Evolutionary conservation across 1,140 invertebrate genomes (phyloP).

Genomic region (Aculops lycopersici): DNA sequence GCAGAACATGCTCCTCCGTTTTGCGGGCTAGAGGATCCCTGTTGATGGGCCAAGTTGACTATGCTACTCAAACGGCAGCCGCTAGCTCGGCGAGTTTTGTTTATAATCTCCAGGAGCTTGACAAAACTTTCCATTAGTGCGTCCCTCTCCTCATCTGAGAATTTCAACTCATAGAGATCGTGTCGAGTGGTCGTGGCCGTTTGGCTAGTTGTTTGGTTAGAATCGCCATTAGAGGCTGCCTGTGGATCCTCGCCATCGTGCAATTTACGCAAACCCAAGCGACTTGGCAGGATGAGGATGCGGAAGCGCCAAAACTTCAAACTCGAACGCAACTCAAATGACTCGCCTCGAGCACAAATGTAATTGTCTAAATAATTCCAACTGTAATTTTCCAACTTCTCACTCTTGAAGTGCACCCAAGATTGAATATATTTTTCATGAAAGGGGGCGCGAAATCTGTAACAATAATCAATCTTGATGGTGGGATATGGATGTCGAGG

Average conservation of each 20-base stretch:
- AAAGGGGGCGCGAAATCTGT: constrained; percentile 67
- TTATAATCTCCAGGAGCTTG: constrained; percentile 49
- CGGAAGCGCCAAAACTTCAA: constrained; percentile 81
- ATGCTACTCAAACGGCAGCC: no score
- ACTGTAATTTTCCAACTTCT: constrained; percentile 77
- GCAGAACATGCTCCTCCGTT: no score
- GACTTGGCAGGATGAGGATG: constrained; percentile 41
- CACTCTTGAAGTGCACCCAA: constrained; percentile 64
- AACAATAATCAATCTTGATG: constrained; percentile 46
- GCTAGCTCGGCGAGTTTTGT: no score
- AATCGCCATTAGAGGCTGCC: no score
- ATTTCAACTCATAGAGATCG: no score
- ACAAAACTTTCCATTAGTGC: constrained; percentile 35
- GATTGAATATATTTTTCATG: constrained; percentile 76
- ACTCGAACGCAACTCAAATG: constrained; percentile 23
- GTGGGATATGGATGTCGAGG: constrained; percentile 74
- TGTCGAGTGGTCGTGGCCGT: no score
- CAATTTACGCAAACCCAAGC: constrained; percentile 2
- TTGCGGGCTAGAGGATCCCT: no score
- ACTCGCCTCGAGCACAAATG: constrained; percentile 62
- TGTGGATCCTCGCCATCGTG: no score
- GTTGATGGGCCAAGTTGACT: no score
- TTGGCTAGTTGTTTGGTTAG: neutral
- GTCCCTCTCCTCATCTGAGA: constrained; percentile 33
- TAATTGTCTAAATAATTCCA: constrained; percentile 86